Base-by-base conservation (phyloP, 1,140 invertebrate species). In the Leptinotarsa lineolata region DNA sequence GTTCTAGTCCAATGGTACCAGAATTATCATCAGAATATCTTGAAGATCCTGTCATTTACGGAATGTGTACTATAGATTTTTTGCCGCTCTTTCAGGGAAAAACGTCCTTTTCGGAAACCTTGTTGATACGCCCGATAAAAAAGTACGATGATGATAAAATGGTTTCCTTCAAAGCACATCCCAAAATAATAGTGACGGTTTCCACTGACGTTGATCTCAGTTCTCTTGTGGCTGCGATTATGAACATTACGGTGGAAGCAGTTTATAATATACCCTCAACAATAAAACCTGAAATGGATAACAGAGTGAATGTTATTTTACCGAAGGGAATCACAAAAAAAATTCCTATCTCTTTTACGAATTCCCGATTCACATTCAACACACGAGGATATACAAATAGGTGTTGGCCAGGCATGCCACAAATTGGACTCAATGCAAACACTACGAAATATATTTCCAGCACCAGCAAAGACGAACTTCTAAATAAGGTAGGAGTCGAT, bases 221-320 rank as follows among this genome's bases (percentile, higher is more conserved):
- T 61, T 68, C 74, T 5, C 3, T 70, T 30, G 58, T 61, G 6
- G 44, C 71, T 54, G 45, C 68, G 16, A 70, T 81, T 69, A 30
- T 81, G 11, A 76, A 78, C 54, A 72, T 82, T 59, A 81, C 81
- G 11, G 48, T 80, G 1, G 79, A 82, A 73, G 77, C 80, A 0
- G 78, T 81, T 71, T 81, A 74, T 63, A 80, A 80, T 60, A 59
- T 78, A 16, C 81, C 79, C 6, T 24, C 58, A 45, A 21, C 77
- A 13, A 78, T 82, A 73, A 30, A 44, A 30, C 18, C 71, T 5
- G 77, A 80, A 30, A 77, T 79, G 76, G 70, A 80, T 15, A 78
- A 74, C 60, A 73, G 70, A 64, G 61, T 80, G 18, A 76, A 79
- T 59, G 22, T 73, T 18, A 68, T 74, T 24, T 30, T 82, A 4